A percentile compares a stretch with the other conserved stretches of the same genome.
These are phyloP conservation scores for Patella caerulea DNA, from an alignment of 2,888 invertebrate species.

Conservation along the genomic window DNA sequence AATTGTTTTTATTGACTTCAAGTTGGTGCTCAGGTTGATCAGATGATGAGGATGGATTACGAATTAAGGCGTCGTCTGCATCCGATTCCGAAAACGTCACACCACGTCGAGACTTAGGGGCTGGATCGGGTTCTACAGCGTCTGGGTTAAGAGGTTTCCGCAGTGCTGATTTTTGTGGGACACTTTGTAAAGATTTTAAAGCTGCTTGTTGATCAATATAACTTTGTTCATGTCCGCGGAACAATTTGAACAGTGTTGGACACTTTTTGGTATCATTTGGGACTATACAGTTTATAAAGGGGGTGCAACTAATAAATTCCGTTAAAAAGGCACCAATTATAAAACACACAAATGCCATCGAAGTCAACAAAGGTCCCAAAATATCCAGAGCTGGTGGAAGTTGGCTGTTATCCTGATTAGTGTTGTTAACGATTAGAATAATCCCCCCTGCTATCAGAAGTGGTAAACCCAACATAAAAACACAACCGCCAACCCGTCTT, in stretches of 20 bases:
- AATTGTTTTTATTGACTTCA: neutral
- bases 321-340: slow-evolving; percentile 19
- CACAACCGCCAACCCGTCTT: slow-evolving; percentile 22
- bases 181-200: slow-evolving; percentile 18
- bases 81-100: slow-evolving; percentile 20
- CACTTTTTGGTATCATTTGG: slow-evolving; percentile 14
- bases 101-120: neutral
- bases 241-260: slow-evolving; percentile 13
- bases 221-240: slow-evolving; percentile 8
- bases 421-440: slow-evolving; percentile 21
- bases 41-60: slow-evolving; percentile 12
- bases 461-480: slow-evolving; percentile 22
- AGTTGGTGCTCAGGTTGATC: neutral
- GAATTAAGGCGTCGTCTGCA: neutral
- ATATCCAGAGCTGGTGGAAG: slow-evolving; percentile 17
- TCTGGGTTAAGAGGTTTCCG: slow-evolving; percentile 10
- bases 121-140: no score
- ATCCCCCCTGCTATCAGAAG: slow-evolving; percentile 19
- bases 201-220: slow-evolving; percentile 16
- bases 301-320: slow-evolving; percentile 15
- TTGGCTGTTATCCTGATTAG: neutral
- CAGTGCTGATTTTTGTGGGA: slow-evolving; percentile 20
- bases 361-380: slow-evolving; percentile 21
- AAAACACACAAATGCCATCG: slow-evolving; percentile 15
- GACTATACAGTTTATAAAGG: slow-evolving; percentile 9